Evolutionary conservation across 1,140 invertebrate genomes (phyloP).

Genomic region (Euglossa dilemma): DNA sequence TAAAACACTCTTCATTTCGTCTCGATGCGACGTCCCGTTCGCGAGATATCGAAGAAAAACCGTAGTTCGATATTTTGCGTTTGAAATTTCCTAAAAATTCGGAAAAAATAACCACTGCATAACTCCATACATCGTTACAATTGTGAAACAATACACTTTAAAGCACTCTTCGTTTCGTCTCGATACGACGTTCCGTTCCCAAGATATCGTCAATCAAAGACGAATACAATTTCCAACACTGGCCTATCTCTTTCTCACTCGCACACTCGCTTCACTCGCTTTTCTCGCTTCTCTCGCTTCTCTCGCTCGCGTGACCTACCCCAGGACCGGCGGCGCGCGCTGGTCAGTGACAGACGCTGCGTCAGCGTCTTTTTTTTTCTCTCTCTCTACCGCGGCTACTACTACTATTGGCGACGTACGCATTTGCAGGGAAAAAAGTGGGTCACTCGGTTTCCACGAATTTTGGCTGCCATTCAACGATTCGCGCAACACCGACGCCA

Average conservation of each 20-base stretch:
- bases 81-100: too few relatives aligned
- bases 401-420: not conserved
- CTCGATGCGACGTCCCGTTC: too few relatives aligned
- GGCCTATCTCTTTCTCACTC: not conserved
- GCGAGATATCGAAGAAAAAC: too few relatives aligned
- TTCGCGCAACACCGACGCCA: too few relatives aligned
- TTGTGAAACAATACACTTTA: not conserved
- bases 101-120: too few relatives aligned
- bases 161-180: not conserved
- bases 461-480: not conserved
- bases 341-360: not conserved
- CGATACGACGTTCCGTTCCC: not conserved
- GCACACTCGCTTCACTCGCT: not conserved
- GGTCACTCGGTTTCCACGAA: not conserved
- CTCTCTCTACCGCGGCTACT: not conserved
- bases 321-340: not conserved
- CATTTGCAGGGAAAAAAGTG: not conserved
- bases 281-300: not conserved
- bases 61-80: too few relatives aligned
- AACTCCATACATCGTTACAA: too few relatives aligned
- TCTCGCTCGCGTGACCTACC: not conserved
- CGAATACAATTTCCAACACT: not conserved
- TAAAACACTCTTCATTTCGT: too few relatives aligned
- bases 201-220: slow-evolving; percentile 6
- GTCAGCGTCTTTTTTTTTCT: not conserved